Base-by-base conservation (phyloP, 2,797 vertebrate species). In the Channallabes apus region DNA sequence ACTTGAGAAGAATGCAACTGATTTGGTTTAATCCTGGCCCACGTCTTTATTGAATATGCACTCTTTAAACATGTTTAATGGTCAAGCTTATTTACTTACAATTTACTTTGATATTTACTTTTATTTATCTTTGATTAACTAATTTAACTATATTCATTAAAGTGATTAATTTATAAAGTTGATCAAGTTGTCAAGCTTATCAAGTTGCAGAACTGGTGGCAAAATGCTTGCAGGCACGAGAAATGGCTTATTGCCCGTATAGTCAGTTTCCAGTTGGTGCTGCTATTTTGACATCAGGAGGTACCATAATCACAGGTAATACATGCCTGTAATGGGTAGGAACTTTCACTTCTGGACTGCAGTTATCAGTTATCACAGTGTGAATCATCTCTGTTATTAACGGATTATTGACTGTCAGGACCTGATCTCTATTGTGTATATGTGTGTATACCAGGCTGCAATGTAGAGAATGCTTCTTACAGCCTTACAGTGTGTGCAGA, bases 401-500 rank as follows among this genome's bases (percentile, higher is more conserved):
- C 15, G 32, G 7, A 24, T n/a, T 6, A 77, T 71, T 6, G 85
- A 14, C 32, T 62, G 18, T 22, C 14, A 56, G 35, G 6, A 61
- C 59, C 24, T 82, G 62, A 84, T 8, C 67, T 86, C 35, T 14
- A 24, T 67, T 82, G 6, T 87, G 32, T 75, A 8, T 68, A 15
- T 73, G 7, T 82, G 14, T 90, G 3, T 87, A 5, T 89, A 56
- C 0, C 92, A 99, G 97, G 98, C 27, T 99, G 97, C 90, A 99
- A 99, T 0, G 90, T 99, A 80, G 98, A 99, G 91, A 99, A 98
- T 0, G 96, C 96, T 46, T 95, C 94, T 85, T 95, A 94, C 29
- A 93, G 95, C 0, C 92, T 99, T 89, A 96, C 97, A 0, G 35
- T 95, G 81, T 99, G 97, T 0, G 97, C 97, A 0, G 98, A 99